Base-by-base conservation (phyloP, 2,888 invertebrate species). In the Steinernema carpocapsae region DNA sequence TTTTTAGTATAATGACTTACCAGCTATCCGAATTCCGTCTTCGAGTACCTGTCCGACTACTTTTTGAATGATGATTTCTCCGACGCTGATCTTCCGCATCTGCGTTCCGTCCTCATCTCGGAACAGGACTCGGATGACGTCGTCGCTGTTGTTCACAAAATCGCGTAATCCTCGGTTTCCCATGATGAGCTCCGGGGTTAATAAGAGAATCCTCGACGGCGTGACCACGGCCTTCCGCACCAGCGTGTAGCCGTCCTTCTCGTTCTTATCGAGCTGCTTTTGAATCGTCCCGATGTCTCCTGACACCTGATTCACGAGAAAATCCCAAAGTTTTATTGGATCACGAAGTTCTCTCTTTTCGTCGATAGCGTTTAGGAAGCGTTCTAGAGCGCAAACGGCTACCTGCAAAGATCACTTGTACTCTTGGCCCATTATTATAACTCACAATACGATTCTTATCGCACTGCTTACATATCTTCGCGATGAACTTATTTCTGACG, bases 151-250 rank as follows among this genome's bases (percentile, higher is more conserved):
- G 12, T 71, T 76, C 59, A 82, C 81, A 64, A 81, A 83, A 43
- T 80, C 71, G 19, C 87, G 74, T 14, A 87, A 73, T 7, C 86
- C 85, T 52, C 87, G 84, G 77, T 88, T 87, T 12, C 83, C 82
- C 87, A 87, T 87, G 71, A 87, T 76, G 72, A 83, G 76, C 72
- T 87, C 87, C n/a, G 87, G 86, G 0, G 85, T 80, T 32, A 82
- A 78, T 74, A 83, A 83, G 22, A 87, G 72, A n/a, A 78, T 74
- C 1, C 87, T 79, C 12, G 85, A 81, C 7, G 87, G 87, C 0
- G 87, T 87, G 48, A 86, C 78, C 22, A 84, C 76, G 52, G 83
- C 80, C 64, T 82, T 82, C 46, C 83, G 64, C 12, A 82, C 75
- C 14, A 78, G 76, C 4, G 83, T 75, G 48, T 81, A 82, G 12